Evolutionary conservation across 2,113 vertebrate genomes (phyloP).

Genomic region (Corvus moneduloides): DNA sequence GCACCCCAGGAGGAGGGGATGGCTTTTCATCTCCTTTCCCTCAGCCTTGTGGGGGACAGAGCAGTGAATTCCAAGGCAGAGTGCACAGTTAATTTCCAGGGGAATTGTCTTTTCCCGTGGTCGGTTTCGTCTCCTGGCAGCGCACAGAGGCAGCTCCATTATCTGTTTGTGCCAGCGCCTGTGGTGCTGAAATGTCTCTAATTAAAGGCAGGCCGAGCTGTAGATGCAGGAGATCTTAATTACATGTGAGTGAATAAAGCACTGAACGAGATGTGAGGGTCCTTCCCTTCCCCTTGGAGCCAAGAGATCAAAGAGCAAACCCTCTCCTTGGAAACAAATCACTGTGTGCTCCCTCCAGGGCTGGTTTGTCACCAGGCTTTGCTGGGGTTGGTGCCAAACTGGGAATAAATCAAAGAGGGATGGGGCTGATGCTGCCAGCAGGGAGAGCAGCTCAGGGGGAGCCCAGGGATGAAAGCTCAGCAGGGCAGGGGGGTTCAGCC

Average conservation of each 20-base stretch:
- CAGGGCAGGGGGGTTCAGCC: accelerated
- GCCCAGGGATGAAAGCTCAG: background rate
- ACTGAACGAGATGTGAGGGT: background rate
- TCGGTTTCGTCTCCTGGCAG: background rate
- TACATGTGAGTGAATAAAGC: slow-evolving; percentile 13
- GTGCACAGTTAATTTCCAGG: background rate
- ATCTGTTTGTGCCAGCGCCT: background rate
- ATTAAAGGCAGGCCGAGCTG: slow-evolving; percentile 20
- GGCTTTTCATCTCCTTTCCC: background rate
- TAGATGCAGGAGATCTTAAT: slow-evolving; percentile 41
- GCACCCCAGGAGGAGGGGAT: background rate
- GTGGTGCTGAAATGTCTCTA: slow-evolving; percentile 11
- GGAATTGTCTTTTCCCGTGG: background rate
- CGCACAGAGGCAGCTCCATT: background rate
- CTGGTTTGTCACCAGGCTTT: background rate
- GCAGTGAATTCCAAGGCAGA: background rate
- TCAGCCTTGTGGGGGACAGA: background rate
- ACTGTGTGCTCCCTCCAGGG: background rate
- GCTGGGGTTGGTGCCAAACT: background rate
- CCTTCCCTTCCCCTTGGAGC: background rate
- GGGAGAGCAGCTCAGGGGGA: background rate
- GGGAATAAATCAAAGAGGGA: background rate
- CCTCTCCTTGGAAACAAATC: background rate
- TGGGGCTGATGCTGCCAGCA: background rate
- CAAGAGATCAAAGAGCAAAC: background rate